A percentile compares a stretch with the other conserved stretches of the same genome.
Conservation (phyloP, 2,797 vertebrate genomes). For the Periophthalmus magnuspinnatus region DNA sequence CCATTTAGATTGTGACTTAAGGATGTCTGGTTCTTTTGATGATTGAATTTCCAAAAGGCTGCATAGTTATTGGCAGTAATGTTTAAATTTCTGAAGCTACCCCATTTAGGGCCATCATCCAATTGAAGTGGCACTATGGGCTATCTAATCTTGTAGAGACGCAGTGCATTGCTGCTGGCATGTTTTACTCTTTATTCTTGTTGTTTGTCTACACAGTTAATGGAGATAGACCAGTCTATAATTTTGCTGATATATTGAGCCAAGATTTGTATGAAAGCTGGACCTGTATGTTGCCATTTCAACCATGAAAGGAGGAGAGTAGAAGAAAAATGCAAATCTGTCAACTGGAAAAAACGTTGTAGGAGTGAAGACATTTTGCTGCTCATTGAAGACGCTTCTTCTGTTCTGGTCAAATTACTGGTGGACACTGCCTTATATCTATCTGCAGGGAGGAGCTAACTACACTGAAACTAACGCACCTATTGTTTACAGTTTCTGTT, state of each 20-base stretch:
- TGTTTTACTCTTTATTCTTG: not conserved
- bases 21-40: conserved; percentile 1
- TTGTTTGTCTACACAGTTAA: not conserved
- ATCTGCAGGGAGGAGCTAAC: no score
- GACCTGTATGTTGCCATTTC: not conserved
- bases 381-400: no score
- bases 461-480: no score
- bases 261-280: not conserved
- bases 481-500: no score
- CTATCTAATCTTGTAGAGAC: not conserved
- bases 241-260: not conserved
- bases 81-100: not conserved
- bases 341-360: no score
- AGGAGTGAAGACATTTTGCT: no score
- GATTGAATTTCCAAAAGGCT: conserved; percentile 1
- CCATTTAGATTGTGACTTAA: not conserved
- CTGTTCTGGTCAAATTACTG: no score
- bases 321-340: no score
- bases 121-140: not conserved
- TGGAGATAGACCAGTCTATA: not conserved
- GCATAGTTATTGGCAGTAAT: conserved; percentile 4
- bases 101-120: not conserved
- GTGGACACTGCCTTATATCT: no score
- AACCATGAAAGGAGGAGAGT: not conserved
- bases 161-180: not conserved